Evolutionary conservation across 2,113 vertebrate species (phyloP).

Genomic region (Actinemys pallida): DNA sequence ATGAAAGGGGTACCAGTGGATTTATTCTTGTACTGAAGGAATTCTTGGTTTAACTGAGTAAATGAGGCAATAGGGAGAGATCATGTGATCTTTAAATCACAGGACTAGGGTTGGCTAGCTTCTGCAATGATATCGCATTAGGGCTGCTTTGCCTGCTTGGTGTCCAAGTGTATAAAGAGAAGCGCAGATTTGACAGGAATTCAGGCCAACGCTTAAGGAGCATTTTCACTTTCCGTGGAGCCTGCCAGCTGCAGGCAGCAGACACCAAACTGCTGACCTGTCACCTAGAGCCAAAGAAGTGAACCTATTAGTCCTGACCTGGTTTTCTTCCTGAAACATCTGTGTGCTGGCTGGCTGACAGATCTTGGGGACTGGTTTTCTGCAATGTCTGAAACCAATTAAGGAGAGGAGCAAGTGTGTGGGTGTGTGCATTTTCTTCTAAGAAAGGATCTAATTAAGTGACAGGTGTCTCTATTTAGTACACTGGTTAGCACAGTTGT

Average conservation of each 20-base stretch:
- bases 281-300: slow-evolving; percentile 14
- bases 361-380: slow-evolving; percentile 44
- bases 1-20: background rate
- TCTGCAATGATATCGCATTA: background rate
- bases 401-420: slow-evolving; percentile 50
- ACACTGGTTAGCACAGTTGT: slow-evolving; percentile 23
- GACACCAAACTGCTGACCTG: slow-evolving; percentile 66
- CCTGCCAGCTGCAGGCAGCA: slow-evolving; percentile 51
- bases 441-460: slow-evolving; percentile 63
- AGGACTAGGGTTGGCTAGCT: background rate
- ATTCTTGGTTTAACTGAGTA: background rate
- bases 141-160: background rate
- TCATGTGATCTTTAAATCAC: background rate
- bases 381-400: slow-evolving; percentile 64
- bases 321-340: slow-evolving; percentile 45
- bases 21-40: background rate
- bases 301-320: slow-evolving; percentile 67
- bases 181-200: background rate
- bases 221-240: background rate
- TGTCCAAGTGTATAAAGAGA: background rate
- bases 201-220: background rate
- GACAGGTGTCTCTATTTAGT: slow-evolving; percentile 57
- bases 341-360: slow-evolving; percentile 61
- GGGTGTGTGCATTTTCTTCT: slow-evolving; percentile 47
- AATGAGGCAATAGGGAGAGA: background rate